Evolutionary conservation across 2,888 invertebrate species (phyloP).

Genomic region (Troides helena): DNA sequence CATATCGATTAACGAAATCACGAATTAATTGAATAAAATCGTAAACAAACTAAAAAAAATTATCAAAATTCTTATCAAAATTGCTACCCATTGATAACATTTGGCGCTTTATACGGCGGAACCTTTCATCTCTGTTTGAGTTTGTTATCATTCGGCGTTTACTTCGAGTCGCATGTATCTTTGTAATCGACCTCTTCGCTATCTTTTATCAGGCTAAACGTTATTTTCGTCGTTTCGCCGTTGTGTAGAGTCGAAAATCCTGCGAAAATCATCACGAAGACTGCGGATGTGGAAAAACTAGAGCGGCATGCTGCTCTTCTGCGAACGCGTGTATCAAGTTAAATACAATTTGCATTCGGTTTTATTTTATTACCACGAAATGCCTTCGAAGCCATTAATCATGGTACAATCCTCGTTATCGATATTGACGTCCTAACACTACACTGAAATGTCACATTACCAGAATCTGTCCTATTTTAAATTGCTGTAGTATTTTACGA

Average conservation of each 20-base stretch:
- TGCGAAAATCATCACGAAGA: slow-evolving; percentile 7
- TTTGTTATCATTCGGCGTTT: slow-evolving; percentile 19
- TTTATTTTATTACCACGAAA: slow-evolving; percentile 17
- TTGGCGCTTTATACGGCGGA: slow-evolving; percentile 12
- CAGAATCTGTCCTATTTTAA: not conserved
- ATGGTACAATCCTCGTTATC: slow-evolving; percentile 5
- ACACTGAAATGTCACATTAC: slow-evolving; percentile 11
- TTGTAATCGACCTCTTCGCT: slow-evolving; percentile 20
- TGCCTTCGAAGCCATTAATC: slow-evolving; percentile 13
- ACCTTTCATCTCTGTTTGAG: slow-evolving; percentile 21
- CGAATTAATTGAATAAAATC: not conserved
- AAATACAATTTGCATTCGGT: slow-evolving; percentile 15
- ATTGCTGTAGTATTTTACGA: no score
- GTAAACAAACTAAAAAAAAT: not conserved
- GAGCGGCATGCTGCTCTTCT: slow-evolving; percentile 9
- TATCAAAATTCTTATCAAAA: slow-evolving; percentile 10
- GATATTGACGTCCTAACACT: slow-evolving; percentile 1
- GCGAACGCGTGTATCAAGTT: slow-evolving; percentile 26
- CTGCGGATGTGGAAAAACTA: slow-evolving; percentile 27
- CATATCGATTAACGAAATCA: not conserved
- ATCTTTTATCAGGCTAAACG: slow-evolving; percentile 21
- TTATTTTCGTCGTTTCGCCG: slow-evolving; percentile 4
- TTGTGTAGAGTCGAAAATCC: slow-evolving; percentile 15
- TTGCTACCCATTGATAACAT: slow-evolving; percentile 18
- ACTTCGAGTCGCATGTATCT: slow-evolving; percentile 7